Conservation (phyloP, 2,113 vertebrate species). For the Oryzias celebensis region DNA sequence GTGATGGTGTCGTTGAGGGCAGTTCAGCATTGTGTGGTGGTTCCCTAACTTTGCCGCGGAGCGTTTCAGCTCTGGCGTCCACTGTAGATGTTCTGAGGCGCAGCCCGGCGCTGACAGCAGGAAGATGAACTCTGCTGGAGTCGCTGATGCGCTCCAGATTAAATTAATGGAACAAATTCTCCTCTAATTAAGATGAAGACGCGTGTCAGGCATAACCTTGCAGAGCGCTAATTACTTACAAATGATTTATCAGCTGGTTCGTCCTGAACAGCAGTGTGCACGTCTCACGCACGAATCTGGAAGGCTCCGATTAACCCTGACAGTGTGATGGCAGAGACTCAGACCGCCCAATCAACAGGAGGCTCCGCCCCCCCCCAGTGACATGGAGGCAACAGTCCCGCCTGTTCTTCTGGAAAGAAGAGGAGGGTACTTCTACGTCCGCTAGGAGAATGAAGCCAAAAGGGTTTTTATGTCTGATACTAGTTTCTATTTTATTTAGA, state of each 20-base stretch:
- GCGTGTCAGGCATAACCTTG: conserved; percentile 98
- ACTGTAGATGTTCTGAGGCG: neutral
- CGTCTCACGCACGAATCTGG: conserved; percentile 89
- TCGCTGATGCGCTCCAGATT: conserved; percentile 93
- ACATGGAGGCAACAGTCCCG: conserved; percentile 1
- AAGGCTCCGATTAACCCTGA: conserved; percentile 91
- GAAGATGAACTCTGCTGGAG: conserved; percentile 94
- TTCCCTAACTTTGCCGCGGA: too few relatives aligned
- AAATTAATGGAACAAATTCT: conserved; percentile 99
- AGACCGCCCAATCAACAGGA: conserved; percentile 77
- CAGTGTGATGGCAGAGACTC: conserved; percentile 82
- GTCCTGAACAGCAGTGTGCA: conserved; percentile 90
- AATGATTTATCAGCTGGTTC: conserved; percentile 98
- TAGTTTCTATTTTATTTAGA: too few relatives aligned
- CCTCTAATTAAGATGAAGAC: conserved; percentile 99
- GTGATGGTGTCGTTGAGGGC: too few relatives aligned
- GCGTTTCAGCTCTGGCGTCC: neutral
- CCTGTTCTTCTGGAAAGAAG: conserved; percentile 3
- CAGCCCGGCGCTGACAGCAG: conserved; percentile 86
- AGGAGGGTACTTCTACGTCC: neutral
- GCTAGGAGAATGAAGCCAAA: too few relatives aligned
- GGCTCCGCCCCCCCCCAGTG: conserved; percentile 41
- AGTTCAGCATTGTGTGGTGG: too few relatives aligned
- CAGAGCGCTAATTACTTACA: conserved; percentile 97
- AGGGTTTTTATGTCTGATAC: too few relatives aligned